Percentiles rank a stretch among this genome's conserved stretches.
phyloP scores from a whole-genome alignment of 2,797 vertebrate genomes.

The Eidolon dupreanum region DNA sequence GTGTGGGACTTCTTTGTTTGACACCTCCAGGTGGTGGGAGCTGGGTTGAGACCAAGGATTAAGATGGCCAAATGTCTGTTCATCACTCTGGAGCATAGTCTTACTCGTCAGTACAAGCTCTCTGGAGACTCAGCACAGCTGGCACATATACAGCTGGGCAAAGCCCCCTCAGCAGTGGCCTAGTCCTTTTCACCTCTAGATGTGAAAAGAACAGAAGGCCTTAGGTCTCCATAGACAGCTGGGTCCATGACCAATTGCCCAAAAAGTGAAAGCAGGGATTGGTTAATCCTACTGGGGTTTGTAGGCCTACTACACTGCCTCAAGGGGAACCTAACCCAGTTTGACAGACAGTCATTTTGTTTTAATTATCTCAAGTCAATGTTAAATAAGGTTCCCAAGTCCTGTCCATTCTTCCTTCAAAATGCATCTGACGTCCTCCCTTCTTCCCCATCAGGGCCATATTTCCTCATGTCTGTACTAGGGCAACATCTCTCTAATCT shows the following conservation, averaged over 20 bases:
- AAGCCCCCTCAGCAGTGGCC: slow-evolving; percentile 16
- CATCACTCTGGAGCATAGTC: background rate
- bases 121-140: slow-evolving; percentile 37
- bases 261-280: background rate
- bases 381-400: background rate
- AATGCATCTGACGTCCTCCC: background rate
- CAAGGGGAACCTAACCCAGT: background rate
- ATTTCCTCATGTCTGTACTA: background rate
- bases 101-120: slow-evolving; percentile 18
- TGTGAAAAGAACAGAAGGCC: slow-evolving; percentile 35
- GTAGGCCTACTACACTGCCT: background rate
- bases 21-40: slow-evolving; percentile 71
- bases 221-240: slow-evolving; percentile 33
- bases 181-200: slow-evolving; percentile 31
- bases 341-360: background rate
- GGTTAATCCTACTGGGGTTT: background rate
- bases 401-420: slow-evolving; percentile 27
- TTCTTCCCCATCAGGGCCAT: background rate
- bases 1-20: slow-evolving; percentile 65
- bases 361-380: background rate
- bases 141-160: slow-evolving; percentile 63
- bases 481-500: background rate
- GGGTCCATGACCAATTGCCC: slow-evolving; percentile 54
- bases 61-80: slow-evolving; percentile 20
- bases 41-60: slow-evolving; percentile 55